Evolutionary conservation across 2,113 vertebrate genomes (phyloP), one percentile per base, ranked within the genome.

Genomic region (Melanocharis versteri): DNA sequence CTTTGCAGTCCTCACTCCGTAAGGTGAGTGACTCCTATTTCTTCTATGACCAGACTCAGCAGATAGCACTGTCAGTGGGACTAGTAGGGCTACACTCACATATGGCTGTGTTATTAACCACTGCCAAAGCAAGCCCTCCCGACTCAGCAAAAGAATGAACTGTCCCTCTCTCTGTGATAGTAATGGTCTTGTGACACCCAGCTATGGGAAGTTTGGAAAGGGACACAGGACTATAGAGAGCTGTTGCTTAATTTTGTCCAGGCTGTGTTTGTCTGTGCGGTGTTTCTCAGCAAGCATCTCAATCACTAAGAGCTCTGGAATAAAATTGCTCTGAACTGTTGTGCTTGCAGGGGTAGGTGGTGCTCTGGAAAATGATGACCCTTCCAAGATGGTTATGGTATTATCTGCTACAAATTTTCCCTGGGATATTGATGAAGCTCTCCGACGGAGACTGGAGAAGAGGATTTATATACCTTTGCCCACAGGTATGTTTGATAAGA

Each of bases 331-430:
- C 19, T 83, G 35, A 87, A 83, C 71, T 80, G 14, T 93, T 90
- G 42, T 64, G 91, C 60, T 89, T 90, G 11, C 65, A 98, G 98
- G 98, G 65, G 98, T 98, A 68, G 98, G 98, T 90, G 98, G 98
- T 89, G 97, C 98, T 57, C 92, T 98, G 81, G 98, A 98, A 96
- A 98, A 98, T 7, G 98, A 98, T 53, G 98, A 98, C 79, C 98
- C 98, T 87, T 98, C 97, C 73, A 98, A 98, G 94, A 98, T 98
- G 98, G 98, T 98, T 64, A 98, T 98, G 98, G 98, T 98, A 30
- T 91, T 98, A 95, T 98, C 98, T 57, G 98, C 98, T 61, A 98
- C 98, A 61, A 98, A 98, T 96, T 98, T 98, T 94, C 98, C 98
- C 1, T 98, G 98, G 98, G 98, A 98, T 94, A 98, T 98, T 3